Conservation (phyloP, 1,140 invertebrate species). For the Trissolcus basalis region DNA sequence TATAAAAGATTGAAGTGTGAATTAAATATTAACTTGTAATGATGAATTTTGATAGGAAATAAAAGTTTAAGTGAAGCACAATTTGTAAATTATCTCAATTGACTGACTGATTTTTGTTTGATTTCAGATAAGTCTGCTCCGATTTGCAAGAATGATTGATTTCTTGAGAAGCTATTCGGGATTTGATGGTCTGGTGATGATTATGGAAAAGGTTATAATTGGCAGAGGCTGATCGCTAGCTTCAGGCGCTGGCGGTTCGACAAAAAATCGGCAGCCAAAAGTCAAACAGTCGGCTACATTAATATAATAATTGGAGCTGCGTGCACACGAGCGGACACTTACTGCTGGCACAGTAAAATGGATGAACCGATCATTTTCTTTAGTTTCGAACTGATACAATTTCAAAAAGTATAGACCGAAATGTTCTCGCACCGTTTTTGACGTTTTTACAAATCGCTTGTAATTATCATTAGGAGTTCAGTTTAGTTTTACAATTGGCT, state of each 20-base stretch:
- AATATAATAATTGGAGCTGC: conserved; percentile 59
- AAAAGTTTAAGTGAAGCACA: background rate
- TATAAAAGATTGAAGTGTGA: too few species aligned
- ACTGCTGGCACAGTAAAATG: conserved; percentile 18
- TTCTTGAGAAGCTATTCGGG: conserved; percentile 48
- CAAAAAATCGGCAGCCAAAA: conserved; percentile 58
- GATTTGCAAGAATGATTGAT: conserved; percentile 42
- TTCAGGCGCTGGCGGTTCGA: conserved; percentile 32
- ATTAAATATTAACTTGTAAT: too few species aligned
- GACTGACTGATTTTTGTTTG: background rate
- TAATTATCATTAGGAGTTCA: too few species aligned
- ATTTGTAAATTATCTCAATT: background rate
- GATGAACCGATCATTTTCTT: conserved; percentile 8
- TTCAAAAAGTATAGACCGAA: conserved; percentile 27
- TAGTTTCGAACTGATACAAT: conserved; percentile 20
- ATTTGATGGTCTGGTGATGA: conserved; percentile 14
- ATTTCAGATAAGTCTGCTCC: background rate
- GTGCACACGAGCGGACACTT: conserved; percentile 30
- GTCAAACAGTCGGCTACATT: conserved; percentile 56
- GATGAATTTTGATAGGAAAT: too few species aligned
- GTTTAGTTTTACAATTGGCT: too few species aligned
- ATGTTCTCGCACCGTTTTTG: conserved; percentile 20
- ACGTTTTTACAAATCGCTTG: too few species aligned
- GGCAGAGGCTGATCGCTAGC: conserved; percentile 34
- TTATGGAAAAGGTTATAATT: conserved; percentile 57